Evolutionary conservation across 2,888 invertebrate genomes (phyloP), one percentile per base, ranked within the genome.

Genomic region (Drepana falcataria): DNA sequence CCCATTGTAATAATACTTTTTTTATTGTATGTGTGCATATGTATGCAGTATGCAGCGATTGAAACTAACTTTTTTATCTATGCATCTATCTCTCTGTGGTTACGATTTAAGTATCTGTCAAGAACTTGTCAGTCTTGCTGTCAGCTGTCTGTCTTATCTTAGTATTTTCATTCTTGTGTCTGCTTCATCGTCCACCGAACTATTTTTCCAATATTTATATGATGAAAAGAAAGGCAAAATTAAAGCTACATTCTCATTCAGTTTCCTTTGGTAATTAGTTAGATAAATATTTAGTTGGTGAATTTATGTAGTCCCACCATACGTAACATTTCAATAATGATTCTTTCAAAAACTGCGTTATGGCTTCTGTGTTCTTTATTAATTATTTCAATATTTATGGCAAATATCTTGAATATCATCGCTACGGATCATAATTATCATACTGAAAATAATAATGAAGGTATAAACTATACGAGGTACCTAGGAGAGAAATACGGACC

Each of bases 371-470:
- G 93, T 73, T 88, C 93, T 57, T 91, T 95, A 71, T 81, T 95
- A 65, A 83, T 94, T 67, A 81, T 94, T 52, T 94, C 95, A 53
- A 92, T 95, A 70, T 92, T 95, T 69, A 91, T 95, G 70, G 94
- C 95, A 35, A 94, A 94, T 87, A 92, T 95, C 59, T 89, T 94
- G 52, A 94, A 93, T 83, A 85, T 93, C 62, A 93, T 95, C 63
- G 93, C 93, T 63, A 93, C 94, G 51, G 93, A 94, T 69, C 85
- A 89, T 61, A 87, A 84, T 68, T 85, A 85, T 71, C 83, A 83
- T 59, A 66, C 69, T 53, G 83, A 85, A 63, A 77, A 81, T 64
- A 74, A 75, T 68, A 76, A 76, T 48, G 74, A 76, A 59, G 83
- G 79, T n/a, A 59, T 71, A 49, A 86, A 89, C 66, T 74, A 79